Base-by-base conservation (phyloP, 2,888 invertebrate genomes). In the Automeris io region DNA sequence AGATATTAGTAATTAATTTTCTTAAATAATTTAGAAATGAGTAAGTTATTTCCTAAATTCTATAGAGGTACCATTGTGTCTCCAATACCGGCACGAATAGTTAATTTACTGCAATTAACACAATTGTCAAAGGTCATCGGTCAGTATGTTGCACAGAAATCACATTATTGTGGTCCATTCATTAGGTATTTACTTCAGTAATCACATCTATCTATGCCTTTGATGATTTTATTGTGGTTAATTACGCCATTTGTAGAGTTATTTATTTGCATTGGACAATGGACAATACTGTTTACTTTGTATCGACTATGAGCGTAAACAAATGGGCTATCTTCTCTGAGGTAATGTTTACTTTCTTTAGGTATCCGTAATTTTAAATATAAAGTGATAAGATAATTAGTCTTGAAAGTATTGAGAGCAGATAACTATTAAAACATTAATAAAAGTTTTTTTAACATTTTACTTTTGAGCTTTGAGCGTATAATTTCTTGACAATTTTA, bases 211-310 rank as follows among this genome's bases (percentile, higher is more conserved):
- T 26, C 3, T 16, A 16, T 26, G 16, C 16, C 26, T 26, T 8
- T 7, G n/a, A 29, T 16, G 29, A 16, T 29, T 29, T 29, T 29
- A 29, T 29, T 29, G 29, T n/a, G 5, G 35, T 24, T 32, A 35
- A 33, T 37, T 35, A 22, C 18, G 37, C 19, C 9, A 19, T 24
- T 29, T 34, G 40, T 38, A 40, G 40, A 43, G 35, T 33, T 35
- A 40, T 32, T 35, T 40, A 35, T 29, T 18, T 29, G 5, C 5
- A 29, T 16, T 18, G 33, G 24, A 33, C 33, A 18, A 11, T 19
- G n/a, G 6, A 4, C n/a, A n/a, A 3, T 16, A 8, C 16, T 29
- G n/a, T 29, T 29, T 16, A 29, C 29, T 16, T 16, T 29, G 29
- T 29, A 29, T 29, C 16, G 3, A 7, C n/a, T 16, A 16, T n/a